Base-by-base conservation (phyloP, 1,140 invertebrate genomes). In the Heliothis subflexa region DNA sequence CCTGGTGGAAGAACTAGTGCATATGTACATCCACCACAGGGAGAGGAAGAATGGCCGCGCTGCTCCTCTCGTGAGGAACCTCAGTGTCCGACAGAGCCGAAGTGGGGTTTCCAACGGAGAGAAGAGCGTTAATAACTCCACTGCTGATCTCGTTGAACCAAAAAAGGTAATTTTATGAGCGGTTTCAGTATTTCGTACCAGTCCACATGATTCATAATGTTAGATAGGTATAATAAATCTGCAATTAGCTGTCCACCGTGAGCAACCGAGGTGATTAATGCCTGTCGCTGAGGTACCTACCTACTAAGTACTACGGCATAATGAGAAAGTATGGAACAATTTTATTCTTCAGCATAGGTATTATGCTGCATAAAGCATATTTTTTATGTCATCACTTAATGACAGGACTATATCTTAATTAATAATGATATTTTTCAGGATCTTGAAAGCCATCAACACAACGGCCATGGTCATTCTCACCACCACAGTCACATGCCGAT, bases 1-100 rank as follows among this genome's bases (percentile, higher is more conserved):
- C 85, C 93, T 98, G 16, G 96, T 98, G 1, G 98, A 98, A 87
- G 98, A 98, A 88, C 88, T 97, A 14, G 97, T 98, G 2, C 97
- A 98, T 83, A 87, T 95, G 5, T 97, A 96, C 85, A 91, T 97
- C 13, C 95, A 96, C 81, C 83, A 86, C 7, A 92, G 95, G 28
- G 94, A 95, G 77, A 92, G 88, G 25, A 87, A 86, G 74, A 91
- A 84, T 79, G 90, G 90, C 77, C 89, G 88, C 45, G 86, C 80
- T 62, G 86, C 86, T 78, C 93, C 81, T 66, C 92, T 94, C 61
- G 95, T 94, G 85, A 95, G 88, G 33, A 94, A 94, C 73, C 81
- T 95, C 2, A 95, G 93, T 82, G 82, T 93, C 2, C 84, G 94
- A 0, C 88, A 85, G 33, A 93, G 91, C 80, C 79, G 87, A 5